Evolutionary conservation across 2,888 invertebrate genomes (phyloP), one percentile per base, ranked within the genome.

Genomic region (Pemphredon lugubris): DNA sequence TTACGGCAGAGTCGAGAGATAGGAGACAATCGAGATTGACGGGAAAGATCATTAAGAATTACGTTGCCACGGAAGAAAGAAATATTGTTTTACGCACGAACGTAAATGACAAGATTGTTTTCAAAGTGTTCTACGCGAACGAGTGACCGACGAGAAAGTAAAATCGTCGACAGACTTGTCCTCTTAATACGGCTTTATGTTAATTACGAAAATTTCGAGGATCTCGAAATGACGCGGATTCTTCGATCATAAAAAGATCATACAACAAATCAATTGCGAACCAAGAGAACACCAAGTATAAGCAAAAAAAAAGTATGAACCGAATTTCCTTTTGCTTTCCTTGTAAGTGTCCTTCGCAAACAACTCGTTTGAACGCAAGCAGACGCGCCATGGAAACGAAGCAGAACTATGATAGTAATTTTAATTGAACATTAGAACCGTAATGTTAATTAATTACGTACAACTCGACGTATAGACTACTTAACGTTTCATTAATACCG

Each of bases 291-390:
- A n/a, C n/a, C n/a, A n/a, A n/a, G n/a, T n/a, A n/a, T n/a, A n/a
- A n/a, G n/a, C n/a, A n/a, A 16, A 48, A 14, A 14, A 3, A 57
- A 3, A 23, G 21, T 37, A 26, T 18, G n/a, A n/a, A 44, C n/a
- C 5, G 23, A 53, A 37, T 18, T 47, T 4, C 21, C 2, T 5
- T 42, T n/a, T 2, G 2, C 9, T 30, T 9, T 2, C 20, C 37
- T 11, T 47, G 40, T 53, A 61, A 61, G 54, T 54, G 53, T 34
- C 61, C 61, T 61, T 66, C 16, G 0, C 18, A 66, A 42, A 9
- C 7, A 44, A 61, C 40, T 2, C n/a, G 30, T 60, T 30, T 34
- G 47, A 60, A 57, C 40, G 47, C 34, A 11, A n/a, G 11, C 2
- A 34, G 34, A 26, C 26, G 26, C 30, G 30, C 30, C 30, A 9